phyloP scores from a whole-genome alignment of 2,888 invertebrate genomes.

The Dione vanillae region DNA sequence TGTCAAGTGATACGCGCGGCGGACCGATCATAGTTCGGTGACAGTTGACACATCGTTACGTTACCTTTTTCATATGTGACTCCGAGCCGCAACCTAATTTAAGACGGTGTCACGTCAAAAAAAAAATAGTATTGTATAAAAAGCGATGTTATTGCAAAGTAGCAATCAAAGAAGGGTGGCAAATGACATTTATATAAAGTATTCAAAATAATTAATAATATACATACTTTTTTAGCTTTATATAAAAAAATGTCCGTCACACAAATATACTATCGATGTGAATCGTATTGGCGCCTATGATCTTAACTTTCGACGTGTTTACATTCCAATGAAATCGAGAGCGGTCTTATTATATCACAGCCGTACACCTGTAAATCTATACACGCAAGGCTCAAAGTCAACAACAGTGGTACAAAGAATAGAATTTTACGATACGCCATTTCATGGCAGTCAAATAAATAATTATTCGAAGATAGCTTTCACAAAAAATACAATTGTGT shows the following conservation, averaged over 20 bases:
- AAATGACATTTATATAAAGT: no score
- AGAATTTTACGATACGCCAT: conserved; percentile 58
- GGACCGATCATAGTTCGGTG: no score
- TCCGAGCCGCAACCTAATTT: no score
- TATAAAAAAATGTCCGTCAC: background rate
- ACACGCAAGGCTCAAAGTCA: conserved; percentile 30
- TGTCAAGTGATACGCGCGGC: no score
- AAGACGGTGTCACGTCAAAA: no score
- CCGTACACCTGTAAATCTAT: conserved; percentile 34
- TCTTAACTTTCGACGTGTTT: conserved; percentile 48
- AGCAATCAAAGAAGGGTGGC: no score
- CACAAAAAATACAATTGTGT: conserved; percentile 52
- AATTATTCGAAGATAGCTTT: conserved; percentile 58
- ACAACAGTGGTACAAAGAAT: conserved; percentile 43
- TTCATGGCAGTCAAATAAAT: conserved; percentile 60
- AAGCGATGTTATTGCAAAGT: no score
- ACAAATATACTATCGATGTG: conserved; percentile 3
- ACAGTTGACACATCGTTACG: no score
- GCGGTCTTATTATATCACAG: conserved; percentile 39
- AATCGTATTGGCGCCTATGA: conserved; percentile 28
- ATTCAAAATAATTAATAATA: no score
- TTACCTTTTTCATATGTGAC: no score
- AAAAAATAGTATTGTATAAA: no score
- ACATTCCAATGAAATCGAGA: conserved; percentile 66
- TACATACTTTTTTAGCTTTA: no score